Conservation (phyloP, 2,113 vertebrate genomes). For the Bufo bufo region DNA sequence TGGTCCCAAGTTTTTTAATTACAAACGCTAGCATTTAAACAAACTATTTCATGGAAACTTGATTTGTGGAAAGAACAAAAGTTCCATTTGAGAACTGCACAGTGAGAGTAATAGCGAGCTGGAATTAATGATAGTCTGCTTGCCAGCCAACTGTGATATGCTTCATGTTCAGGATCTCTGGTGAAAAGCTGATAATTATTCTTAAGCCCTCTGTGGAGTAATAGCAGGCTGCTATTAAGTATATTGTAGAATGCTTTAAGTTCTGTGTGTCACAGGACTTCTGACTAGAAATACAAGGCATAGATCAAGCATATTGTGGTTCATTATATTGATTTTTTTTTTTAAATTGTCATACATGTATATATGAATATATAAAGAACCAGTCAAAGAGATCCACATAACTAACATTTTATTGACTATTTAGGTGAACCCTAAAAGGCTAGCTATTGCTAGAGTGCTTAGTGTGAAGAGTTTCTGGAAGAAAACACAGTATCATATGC, state of each 20-base stretch:
- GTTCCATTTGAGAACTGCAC: not conserved
- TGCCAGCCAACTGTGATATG: not conserved
- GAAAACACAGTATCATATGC: not conserved
- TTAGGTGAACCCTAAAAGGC: not conserved
- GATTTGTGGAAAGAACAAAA: not conserved
- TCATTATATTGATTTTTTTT: not conserved
- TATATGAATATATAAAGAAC: not conserved
- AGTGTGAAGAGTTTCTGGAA: not conserved
- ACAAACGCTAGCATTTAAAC: not conserved
- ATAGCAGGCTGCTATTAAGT: not conserved
- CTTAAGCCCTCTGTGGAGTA: not conserved
- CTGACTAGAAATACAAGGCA: not conserved
- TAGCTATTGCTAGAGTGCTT: not conserved
- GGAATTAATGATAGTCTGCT: not conserved
- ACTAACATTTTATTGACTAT: not conserved
- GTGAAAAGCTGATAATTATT: not conserved
- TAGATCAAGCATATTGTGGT: not conserved
- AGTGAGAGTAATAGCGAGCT: not conserved
- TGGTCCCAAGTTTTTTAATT: not conserved
- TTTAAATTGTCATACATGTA: not conserved
- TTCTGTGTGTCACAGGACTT: not conserved
- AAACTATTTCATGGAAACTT: not conserved
- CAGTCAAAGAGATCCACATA: not conserved
- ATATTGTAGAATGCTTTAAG: not conserved
- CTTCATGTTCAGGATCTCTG: not conserved